Evolutionary conservation across 2,113 vertebrate genomes (phyloP).

Genomic region (Thamnophis sirtalis): DNA sequence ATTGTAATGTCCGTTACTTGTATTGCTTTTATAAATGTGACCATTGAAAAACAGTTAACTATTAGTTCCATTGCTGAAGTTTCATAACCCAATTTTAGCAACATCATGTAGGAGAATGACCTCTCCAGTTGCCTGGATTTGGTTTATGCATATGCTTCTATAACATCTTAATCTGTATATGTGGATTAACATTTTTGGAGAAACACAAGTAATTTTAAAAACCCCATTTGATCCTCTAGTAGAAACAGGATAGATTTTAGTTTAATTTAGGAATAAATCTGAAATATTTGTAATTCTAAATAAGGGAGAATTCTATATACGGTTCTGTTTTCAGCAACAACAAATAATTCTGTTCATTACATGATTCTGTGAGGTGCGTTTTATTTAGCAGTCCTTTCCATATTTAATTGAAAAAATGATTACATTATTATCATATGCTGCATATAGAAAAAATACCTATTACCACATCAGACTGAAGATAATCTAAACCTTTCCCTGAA

Average conservation of each 20-base stretch:
- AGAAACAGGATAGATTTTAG: conserved; percentile 32
- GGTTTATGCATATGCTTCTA: conserved; percentile 34
- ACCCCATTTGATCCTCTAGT: conserved; percentile 40
- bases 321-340: conserved; percentile 15
- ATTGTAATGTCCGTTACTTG: background rate
- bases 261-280: conserved; percentile 35
- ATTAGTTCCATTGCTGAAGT: background rate
- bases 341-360: background rate
- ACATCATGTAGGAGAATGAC: conserved; percentile 5
- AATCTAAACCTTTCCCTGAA: background rate
- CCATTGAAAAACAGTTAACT: background rate
- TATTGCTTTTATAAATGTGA: background rate
- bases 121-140: conserved; percentile 13
- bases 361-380: background rate
- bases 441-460: background rate
- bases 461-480: background rate
- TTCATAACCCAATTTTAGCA: conserved; percentile 3
- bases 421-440: background rate
- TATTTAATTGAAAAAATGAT: background rate
- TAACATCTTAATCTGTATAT: conserved; percentile 37
- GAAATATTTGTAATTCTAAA: conserved; percentile 29
- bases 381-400: conserved; percentile 10
- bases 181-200: conserved; percentile 24
- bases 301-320: conserved; percentile 48
- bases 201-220: conserved; percentile 31